These are phyloP conservation scores for Thomomys bottae DNA, from an alignment of 2,113 vertebrate genomes.

Conservation along the genomic window DNA sequence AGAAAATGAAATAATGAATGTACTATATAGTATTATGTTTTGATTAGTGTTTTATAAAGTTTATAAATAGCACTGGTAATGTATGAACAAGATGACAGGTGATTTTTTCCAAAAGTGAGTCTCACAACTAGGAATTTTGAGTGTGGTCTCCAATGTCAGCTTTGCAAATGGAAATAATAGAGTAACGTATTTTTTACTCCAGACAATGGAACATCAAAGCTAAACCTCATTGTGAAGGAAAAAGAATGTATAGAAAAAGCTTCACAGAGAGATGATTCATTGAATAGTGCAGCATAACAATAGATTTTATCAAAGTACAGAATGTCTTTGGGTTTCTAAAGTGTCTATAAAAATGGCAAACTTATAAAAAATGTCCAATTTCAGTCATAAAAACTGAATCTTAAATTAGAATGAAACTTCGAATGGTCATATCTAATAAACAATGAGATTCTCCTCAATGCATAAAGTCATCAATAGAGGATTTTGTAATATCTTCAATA, in stretches of 20 bases:
- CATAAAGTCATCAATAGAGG: slow-evolving; percentile 17
- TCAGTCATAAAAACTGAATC: neutral
- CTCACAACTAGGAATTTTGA: slow-evolving; percentile 28
- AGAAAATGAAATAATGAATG: slow-evolving; percentile 65
- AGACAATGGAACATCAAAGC: neutral
- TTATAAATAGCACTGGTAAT: slow-evolving; percentile 47
- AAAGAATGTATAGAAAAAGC: neutral
- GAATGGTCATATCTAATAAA: neutral
- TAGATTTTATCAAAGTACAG: neutral
- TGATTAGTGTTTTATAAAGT: slow-evolving; percentile 39
- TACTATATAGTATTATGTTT: slow-evolving; percentile 34
- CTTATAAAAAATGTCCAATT: neutral
- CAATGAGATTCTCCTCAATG: slow-evolving; percentile 12
- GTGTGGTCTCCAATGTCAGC: neutral
- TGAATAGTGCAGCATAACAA: slow-evolving; percentile 4
- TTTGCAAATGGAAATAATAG: neutral
- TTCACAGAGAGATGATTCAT: slow-evolving; percentile 23
- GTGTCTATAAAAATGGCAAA: slow-evolving; percentile 23
- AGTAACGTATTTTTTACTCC: neutral
- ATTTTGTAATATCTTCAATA: neutral
- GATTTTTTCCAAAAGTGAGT: slow-evolving; percentile 47
- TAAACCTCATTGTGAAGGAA: neutral
- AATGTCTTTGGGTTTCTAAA: slow-evolving; percentile 16
- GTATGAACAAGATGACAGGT: slow-evolving; percentile 34
- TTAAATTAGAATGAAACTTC: neutral